phyloP scores from a whole-genome alignment of 2,888 invertebrate genomes.

The Julus scandinavius region DNA sequence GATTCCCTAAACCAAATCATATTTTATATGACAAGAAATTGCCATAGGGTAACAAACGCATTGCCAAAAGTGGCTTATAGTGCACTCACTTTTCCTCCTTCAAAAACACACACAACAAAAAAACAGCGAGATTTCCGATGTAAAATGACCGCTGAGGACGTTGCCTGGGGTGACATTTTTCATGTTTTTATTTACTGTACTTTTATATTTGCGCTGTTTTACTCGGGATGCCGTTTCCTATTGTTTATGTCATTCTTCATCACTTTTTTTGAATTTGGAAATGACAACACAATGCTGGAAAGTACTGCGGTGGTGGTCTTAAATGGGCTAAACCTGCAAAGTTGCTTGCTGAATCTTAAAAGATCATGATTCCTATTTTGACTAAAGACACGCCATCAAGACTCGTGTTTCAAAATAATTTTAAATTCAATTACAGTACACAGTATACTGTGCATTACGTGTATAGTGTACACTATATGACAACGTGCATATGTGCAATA shows the following conservation, averaged over 20 bases:
- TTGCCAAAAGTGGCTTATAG: constrained; percentile 21
- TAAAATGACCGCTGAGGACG: not conserved
- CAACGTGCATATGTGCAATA: too few species aligned
- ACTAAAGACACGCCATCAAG: too few species aligned
- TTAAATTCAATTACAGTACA: too few species aligned
- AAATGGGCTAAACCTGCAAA: too few species aligned
- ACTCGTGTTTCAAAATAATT: too few species aligned
- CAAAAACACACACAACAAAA: not conserved
- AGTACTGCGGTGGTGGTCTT: not conserved
- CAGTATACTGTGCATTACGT: too few species aligned
- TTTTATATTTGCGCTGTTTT: constrained; percentile 8
- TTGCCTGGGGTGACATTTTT: constrained; percentile 15
- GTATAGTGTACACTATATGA: too few species aligned
- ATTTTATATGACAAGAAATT: constrained; percentile 25
- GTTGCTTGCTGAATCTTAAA: too few species aligned
- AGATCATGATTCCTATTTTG: too few species aligned
- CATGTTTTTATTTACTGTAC: not conserved
- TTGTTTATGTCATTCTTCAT: not conserved
- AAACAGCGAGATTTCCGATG: not conserved
- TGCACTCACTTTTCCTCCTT: constrained; percentile 11
- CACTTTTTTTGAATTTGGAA: not conserved
- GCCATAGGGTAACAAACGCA: constrained; percentile 21
- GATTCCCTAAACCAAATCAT: constrained; percentile 21
- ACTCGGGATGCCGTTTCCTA: not conserved
- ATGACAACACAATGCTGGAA: not conserved